Evolutionary conservation across 2,888 invertebrate species (phyloP).

Genomic region (Oligia latruncula): DNA sequence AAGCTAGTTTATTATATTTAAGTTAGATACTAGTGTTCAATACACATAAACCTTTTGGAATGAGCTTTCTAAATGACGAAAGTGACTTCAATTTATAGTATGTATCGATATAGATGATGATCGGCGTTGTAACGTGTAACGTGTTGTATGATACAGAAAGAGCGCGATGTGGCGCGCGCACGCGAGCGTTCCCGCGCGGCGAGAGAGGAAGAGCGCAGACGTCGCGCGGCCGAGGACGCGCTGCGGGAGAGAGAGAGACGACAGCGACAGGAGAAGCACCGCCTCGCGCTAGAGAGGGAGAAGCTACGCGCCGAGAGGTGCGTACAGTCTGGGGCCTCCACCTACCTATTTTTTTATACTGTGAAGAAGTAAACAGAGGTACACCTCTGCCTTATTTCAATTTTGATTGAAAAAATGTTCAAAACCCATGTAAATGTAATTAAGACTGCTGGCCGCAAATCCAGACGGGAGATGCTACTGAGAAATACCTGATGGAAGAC

Average conservation of each 20-base stretch:
- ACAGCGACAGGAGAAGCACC: conserved; percentile 95
- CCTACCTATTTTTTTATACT: not conserved
- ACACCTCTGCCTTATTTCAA: not conserved
- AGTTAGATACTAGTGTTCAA: not conserved
- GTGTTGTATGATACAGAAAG: conserved; percentile 87
- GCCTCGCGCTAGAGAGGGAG: conserved; percentile 95
- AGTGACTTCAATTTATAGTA: not conserved
- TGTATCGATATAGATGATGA: not conserved
- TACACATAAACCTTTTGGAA: not conserved
- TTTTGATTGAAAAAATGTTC: not conserved
- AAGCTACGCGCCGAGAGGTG: conserved; percentile 94
- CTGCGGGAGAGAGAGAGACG: conserved; percentile 95
- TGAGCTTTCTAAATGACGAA: not conserved
- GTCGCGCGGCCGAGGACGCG: conserved; percentile 94
- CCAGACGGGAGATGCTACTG: not conserved
- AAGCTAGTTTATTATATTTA: not conserved
- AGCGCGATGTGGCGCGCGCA: conserved; percentile 93
- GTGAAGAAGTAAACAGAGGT: not conserved
- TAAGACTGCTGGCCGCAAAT: not conserved
- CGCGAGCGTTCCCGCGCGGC: conserved; percentile 94
- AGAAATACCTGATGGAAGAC: not conserved
- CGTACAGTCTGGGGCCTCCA: conserved; percentile 62
- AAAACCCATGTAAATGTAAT: not conserved
- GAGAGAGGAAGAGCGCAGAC: conserved; percentile 95
- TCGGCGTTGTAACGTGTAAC: not conserved